These are phyloP conservation scores for Drosophila macrospina DNA, from an alignment of 2,888 invertebrate genomes.

Conservation along the genomic window DNA sequence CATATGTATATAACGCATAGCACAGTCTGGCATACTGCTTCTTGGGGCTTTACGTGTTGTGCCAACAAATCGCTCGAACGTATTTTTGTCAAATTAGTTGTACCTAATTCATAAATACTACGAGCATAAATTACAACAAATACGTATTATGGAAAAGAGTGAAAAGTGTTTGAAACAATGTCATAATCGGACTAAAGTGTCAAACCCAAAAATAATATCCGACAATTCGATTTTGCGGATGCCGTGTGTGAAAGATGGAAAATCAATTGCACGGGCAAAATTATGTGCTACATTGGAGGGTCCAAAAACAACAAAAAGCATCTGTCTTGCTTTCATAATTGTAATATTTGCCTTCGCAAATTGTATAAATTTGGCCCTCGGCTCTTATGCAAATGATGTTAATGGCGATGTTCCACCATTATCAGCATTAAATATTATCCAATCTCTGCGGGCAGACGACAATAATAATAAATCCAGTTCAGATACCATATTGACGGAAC, in stretches of 20 bases:
- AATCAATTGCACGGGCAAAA: conserved; percentile 67
- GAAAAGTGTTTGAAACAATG: conserved; percentile 55
- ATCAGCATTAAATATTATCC: conserved; percentile 26
- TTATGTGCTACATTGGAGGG: conserved; percentile 48
- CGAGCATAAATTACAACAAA: conserved; percentile 25
- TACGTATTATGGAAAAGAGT: conserved; percentile 69
- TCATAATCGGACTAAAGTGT: conserved; percentile 60
- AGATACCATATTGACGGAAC: conserved; percentile 16
- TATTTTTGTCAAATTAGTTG: conserved; percentile 19
- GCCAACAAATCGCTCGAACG: conserved; percentile 32
- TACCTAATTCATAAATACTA: conserved; percentile 31
- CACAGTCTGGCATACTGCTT: conserved; percentile 44
- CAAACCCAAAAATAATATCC: conserved; percentile 22
- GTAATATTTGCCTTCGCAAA: conserved; percentile 36
- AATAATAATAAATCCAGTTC: conserved; percentile 32
- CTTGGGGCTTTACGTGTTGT: conserved; percentile 38
- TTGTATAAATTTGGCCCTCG: conserved; percentile 29
- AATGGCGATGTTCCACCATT: conserved; percentile 26
- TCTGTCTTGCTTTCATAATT: conserved; percentile 31
- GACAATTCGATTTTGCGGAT: conserved; percentile 36
- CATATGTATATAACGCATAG: conserved; percentile 32
- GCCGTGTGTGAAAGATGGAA: conserved; percentile 66
- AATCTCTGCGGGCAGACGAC: conserved; percentile 32
- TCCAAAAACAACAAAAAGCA: conserved; percentile 31
- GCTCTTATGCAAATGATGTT: conserved; percentile 33